Percentiles rank a stretch among this genome's conserved stretches.
phyloP scores from a whole-genome alignment of 2,113 vertebrate genomes.

The Equus przewalskii region DNA sequence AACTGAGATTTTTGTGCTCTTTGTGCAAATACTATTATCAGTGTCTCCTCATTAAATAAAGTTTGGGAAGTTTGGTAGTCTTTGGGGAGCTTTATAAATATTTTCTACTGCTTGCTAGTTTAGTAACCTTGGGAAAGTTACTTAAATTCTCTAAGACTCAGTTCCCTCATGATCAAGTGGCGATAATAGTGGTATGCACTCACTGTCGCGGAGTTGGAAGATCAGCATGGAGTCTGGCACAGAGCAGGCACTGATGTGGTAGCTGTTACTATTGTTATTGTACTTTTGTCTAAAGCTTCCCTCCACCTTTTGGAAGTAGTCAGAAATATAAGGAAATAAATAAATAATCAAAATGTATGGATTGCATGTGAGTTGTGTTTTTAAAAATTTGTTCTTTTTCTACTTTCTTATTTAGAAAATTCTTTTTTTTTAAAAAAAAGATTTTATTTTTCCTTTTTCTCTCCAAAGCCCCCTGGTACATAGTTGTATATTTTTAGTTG shows the following conservation, averaged over 20 bases:
- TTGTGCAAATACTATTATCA: conserved; percentile 25
- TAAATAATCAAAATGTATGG: not conserved
- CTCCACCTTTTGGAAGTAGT: not conserved
- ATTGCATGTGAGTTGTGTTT: conserved; percentile 40
- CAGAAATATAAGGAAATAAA: conserved; percentile 2
- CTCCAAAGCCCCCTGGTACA: no score
- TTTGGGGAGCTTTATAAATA: conserved; percentile 18
- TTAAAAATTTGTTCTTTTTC: not conserved
- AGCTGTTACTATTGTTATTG: not conserved
- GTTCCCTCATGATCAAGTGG: not conserved
- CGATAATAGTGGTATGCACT: not conserved
- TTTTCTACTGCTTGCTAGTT: conserved; percentile 4
- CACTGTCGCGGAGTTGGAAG: not conserved
- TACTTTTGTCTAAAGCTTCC: conserved; percentile 6
- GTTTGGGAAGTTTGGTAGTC: not conserved
- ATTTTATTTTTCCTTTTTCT: no score
- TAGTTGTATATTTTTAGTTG: no score
- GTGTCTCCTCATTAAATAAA: conserved; percentile 30
- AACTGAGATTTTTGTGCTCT: conserved; percentile 1
- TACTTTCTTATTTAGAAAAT: not conserved
- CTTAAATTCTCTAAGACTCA: not conserved
- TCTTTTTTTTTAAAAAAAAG: not conserved
- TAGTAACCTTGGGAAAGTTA: conserved; percentile 11
- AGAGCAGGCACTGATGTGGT: not conserved
- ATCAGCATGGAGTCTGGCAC: not conserved